Base-by-base conservation (phyloP, 2,797 vertebrate genomes). In the Enteromius afrohamiltoni region DNA sequence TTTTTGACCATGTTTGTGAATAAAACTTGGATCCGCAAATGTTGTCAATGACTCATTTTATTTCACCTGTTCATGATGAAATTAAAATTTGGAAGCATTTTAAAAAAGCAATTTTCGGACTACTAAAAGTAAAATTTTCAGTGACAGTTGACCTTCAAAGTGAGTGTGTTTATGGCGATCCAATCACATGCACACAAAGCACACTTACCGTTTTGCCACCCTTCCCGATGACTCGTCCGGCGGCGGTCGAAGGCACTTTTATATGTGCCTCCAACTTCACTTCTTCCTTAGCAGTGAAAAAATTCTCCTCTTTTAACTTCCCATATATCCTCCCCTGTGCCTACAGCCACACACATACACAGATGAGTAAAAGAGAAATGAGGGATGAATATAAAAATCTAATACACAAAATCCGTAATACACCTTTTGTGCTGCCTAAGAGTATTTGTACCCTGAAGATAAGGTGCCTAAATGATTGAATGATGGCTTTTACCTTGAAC, bases 201-300 rank as follows among this genome's bases (percentile, higher is more conserved):
- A 65, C 47, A 73, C 96, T 85, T 93, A 98, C 97, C 88, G 96
- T 99, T 92, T 98, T 99, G 87, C 97, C 97, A 0, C 97, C 97
- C 91, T 98, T 99, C 87, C 97, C 97, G 0, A 98, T 98, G 90
- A 98, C 96, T 0, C 97, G 95, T 85, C 97, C 97, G 0, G 97
- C 97, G 0, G 97, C 96, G 0, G 94, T 96, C 6, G 97, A 97
- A 91, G 97, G 97, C 92, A 99, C 97, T 92, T 97, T 96, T 92
- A 99, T 98, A 91, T 98, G 97, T 5, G 97, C 96, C 95, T 98
- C 97, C 89, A 99, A 94, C 93, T 98, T 98, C 89, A 98, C 97
- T 88, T 99, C 97, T 89, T 99, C 97, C 91, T 98, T 99, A 0
- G 95, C 96, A 40, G 95, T 97, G 82, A 98, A 96, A 93, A 99